These are phyloP conservation scores for Drosophila pseudoananassae DNA, from an alignment of 1,140 invertebrate genomes.

Conservation along the genomic window DNA sequence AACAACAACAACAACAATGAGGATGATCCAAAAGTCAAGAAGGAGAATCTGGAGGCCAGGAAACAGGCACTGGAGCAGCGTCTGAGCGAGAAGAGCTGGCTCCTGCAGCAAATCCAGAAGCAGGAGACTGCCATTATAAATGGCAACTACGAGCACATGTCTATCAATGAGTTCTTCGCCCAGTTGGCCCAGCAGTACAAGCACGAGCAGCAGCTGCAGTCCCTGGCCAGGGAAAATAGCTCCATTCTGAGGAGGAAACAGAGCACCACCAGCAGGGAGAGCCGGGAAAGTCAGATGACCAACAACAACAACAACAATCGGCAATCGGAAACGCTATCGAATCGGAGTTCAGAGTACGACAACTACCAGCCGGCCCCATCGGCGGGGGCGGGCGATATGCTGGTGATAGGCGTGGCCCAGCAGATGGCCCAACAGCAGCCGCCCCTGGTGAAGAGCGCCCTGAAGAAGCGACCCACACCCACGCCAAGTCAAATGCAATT, in stretches of 20 bases:
- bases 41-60: conserved; percentile 68
- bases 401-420: conserved; percentile 71
- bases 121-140: conserved; percentile 76
- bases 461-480: conserved; percentile 69
- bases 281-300: conserved; percentile 48
- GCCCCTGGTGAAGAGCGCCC: conserved; percentile 67
- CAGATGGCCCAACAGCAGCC: conserved; percentile 64
- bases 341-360: conserved; percentile 79
- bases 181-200: conserved; percentile 76
- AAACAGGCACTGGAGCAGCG: conserved; percentile 69
- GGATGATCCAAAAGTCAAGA: conserved; percentile 58
- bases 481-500: conserved; percentile 67
- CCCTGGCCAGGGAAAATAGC: conserved; percentile 45
- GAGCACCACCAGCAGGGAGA: conserved; percentile 60
- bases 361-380: conserved; percentile 63
- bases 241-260: conserved; percentile 63
- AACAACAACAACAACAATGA: conserved; percentile 66
- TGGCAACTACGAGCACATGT: conserved; percentile 79
- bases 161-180: conserved; percentile 74
- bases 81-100: conserved; percentile 77
- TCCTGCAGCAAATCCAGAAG: conserved; percentile 80
- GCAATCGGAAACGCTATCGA: conserved; percentile 76
- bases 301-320: conserved; percentile 63
- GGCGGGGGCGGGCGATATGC: conserved; percentile 52
- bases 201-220: conserved; percentile 66